These are phyloP conservation scores for Clusia tigrina DNA, from an alignment of 2,888 invertebrate species.

Conservation along the genomic window DNA sequence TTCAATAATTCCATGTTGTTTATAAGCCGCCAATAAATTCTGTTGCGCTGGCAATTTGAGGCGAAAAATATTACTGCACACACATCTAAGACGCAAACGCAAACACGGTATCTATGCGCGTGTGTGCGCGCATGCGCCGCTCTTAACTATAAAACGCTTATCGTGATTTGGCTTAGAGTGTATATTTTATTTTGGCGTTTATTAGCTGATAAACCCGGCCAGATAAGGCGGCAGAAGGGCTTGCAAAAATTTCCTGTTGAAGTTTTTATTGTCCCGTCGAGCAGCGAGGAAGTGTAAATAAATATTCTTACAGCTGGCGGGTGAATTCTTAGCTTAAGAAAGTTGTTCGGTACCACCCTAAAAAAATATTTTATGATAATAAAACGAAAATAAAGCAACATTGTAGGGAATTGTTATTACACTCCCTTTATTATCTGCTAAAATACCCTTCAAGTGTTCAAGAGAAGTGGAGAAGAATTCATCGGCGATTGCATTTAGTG, in stretches of 20 bases:
- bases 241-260: constrained; percentile 34
- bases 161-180: constrained; percentile 52
- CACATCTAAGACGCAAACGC: neutral
- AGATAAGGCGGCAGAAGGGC: constrained; percentile 38
- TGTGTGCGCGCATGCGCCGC: neutral
- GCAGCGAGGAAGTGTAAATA: neutral
- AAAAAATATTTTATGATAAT: too few species aligned
- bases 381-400: too few species aligned
- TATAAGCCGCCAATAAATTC: neutral
- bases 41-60: neutral
- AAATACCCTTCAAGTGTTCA: too few species aligned
- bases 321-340: constrained; percentile 43
- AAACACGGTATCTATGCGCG: too few species aligned
- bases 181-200: constrained; percentile 56
- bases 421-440: too few species aligned
- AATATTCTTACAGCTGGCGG: constrained; percentile 12
- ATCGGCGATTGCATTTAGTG: too few species aligned
- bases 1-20: neutral
- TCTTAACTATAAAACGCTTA: constrained; percentile 30
- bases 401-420: too few species aligned
- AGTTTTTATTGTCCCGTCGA: constrained; percentile 43
- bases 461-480: too few species aligned
- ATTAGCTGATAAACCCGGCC: constrained; percentile 53
- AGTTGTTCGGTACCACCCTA: constrained; percentile 49
- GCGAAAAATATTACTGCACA: constrained; percentile 2